Base-by-base conservation (phyloP, 2,888 invertebrate genomes). In the Strigamia transsilvanica region DNA sequence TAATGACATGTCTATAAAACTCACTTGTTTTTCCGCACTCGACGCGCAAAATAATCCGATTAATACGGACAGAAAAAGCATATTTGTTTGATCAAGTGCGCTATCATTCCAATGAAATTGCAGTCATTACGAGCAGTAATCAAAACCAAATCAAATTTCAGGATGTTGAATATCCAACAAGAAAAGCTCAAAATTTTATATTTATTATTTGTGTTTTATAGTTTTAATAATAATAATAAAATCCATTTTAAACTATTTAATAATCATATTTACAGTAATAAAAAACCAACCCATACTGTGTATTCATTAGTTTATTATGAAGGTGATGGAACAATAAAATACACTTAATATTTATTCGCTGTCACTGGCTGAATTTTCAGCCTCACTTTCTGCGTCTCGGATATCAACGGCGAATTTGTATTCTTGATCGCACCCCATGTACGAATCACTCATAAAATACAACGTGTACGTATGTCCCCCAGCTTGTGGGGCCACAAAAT, bases 381-480 rank as follows among this genome's bases (percentile, higher is more conserved):
- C 85, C 15, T 84, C 85, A 18, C 84, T 85, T n/a, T 85, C 85
- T 3, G 85, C 84, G 32, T 94, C 94, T 0, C 92, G 93, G 7
- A 97, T 94, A 85, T 93, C 93, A 15, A 96, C 93, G 0, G 91
- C 91, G 88, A 99, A 96, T 89, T 95, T 94, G 90, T 99, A 99
- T 89, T 99, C 99, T 89, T 99, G 99, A 91, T 99, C 99, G 87
- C 99, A 99, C 10, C 99, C 99, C 87, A 99, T 92, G 89, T 99
- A 99, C 0, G 98, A 95, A 89, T 99, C 99, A 86, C 97, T 98
- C 98, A 99, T 99, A 89, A 96, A 99, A 90, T 97, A 99, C 81
- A 99, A 90, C 0, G 96, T 96, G 89, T 98, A 99, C 15, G 93
- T 93, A 88, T 97, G 95, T 38, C 93, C 92, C 7, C 97, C 90